phyloP scores from a whole-genome alignment of 1,140 invertebrate species.

The Micrasema minimum region DNA sequence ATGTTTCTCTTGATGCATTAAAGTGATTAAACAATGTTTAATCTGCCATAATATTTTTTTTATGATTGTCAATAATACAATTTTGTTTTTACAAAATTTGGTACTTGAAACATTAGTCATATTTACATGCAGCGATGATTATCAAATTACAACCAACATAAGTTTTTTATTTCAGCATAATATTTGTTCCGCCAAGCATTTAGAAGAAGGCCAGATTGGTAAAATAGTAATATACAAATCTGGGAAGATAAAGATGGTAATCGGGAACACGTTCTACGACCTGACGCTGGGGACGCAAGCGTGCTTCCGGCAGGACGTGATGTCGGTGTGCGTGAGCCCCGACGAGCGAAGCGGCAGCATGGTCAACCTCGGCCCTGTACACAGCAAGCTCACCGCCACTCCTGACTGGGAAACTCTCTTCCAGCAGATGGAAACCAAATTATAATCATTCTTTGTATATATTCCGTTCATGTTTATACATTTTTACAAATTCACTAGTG shows the following conservation, averaged over 20 bases:
- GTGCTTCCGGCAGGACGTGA: constrained; percentile 60
- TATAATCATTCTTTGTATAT: too few relatives aligned
- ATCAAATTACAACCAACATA: too few relatives aligned
- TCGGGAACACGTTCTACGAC: constrained; percentile 69
- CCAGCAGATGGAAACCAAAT: constrained; percentile 54
- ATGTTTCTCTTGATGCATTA: too few relatives aligned
- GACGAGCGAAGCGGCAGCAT: constrained; percentile 57
- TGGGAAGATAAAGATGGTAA: constrained; percentile 65
- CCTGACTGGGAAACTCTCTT: constrained; percentile 63
- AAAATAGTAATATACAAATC: constrained; percentile 68
- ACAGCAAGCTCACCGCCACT: constrained; percentile 60
- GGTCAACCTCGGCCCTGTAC: constrained; percentile 58
- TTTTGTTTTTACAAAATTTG: too few relatives aligned
- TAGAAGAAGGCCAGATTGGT: constrained; percentile 70
- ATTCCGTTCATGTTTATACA: too few relatives aligned
- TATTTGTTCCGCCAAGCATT: constrained; percentile 57
- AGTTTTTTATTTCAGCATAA: constrained; percentile 5
- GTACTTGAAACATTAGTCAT: too few relatives aligned
- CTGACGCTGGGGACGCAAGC: constrained; percentile 61
- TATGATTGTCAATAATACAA: too few relatives aligned
- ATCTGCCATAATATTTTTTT: too few relatives aligned
- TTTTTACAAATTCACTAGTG: too few relatives aligned
- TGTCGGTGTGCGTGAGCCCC: constrained; percentile 58
- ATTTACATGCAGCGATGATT: too few relatives aligned
- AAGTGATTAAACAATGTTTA: too few relatives aligned